Conservation (phyloP, 2,113 vertebrate genomes). For the Semicossyphus pulcher region DNA sequence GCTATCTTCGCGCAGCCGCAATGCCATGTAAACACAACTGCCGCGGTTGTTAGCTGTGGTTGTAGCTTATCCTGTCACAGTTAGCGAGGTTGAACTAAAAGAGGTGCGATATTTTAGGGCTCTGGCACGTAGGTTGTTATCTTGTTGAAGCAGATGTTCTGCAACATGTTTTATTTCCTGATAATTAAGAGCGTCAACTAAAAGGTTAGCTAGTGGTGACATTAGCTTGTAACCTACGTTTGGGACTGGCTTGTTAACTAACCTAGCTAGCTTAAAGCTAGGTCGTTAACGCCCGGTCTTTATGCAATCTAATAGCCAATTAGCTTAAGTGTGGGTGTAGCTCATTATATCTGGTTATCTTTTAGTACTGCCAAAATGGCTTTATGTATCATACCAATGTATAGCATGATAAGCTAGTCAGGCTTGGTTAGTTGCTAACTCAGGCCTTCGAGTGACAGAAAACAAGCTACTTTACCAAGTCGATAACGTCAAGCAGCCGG, state of each 20-base stretch:
- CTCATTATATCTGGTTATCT: background rate
- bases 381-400: background rate
- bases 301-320: background rate
- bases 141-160: background rate
- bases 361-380: constrained; percentile 21
- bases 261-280: constrained; percentile 11
- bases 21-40: constrained; percentile 82
- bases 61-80: background rate
- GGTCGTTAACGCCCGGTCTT: background rate
- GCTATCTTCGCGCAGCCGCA: constrained; percentile 69
- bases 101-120: background rate
- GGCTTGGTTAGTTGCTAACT: constrained; percentile 25
- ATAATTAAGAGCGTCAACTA: background rate
- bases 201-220: background rate
- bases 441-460: constrained; percentile 39
- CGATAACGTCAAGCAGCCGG: constrained; percentile 6
- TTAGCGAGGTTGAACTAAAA: background rate
- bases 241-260: constrained; percentile 17
- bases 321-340: background rate
- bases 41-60: constrained; percentile 26
- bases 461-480: constrained; percentile 13
- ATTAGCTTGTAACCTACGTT: constrained; percentile 41
- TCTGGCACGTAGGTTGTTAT: rapidly evolving
- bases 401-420: constrained; percentile 21
- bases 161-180: background rate